A percentile compares a stretch with the other conserved stretches of the same genome.
phyloP scores from a whole-genome alignment of 2,113 vertebrate genomes.

The Apistogramma diplotaenia region DNA sequence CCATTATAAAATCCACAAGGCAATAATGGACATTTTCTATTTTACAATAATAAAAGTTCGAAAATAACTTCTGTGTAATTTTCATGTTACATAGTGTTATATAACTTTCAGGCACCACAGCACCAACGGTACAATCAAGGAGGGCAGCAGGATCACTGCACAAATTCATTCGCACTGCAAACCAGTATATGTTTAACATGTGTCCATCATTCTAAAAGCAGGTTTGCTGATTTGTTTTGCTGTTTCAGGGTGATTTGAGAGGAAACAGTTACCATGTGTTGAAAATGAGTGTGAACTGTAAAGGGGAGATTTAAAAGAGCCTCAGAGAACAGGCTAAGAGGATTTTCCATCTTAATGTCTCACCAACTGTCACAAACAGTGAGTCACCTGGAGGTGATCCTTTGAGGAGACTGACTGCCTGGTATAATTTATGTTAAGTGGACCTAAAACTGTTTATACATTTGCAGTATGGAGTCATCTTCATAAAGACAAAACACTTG shows the following conservation, averaged over 20 bases:
- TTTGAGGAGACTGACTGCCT: neutral
- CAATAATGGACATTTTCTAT: no score
- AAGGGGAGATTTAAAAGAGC: constrained; percentile 6
- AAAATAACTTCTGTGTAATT: no score
- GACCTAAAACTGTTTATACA: neutral
- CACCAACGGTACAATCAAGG: neutral
- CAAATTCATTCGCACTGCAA: neutral
- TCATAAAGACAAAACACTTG: neutral
- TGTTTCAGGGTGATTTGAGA: neutral
- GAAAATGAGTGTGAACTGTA: neutral
- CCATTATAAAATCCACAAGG: no score
- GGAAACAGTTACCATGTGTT: constrained; percentile 21
- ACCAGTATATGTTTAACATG: neutral
- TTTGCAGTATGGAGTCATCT: neutral
- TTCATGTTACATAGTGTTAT: no score
- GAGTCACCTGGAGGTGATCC: constrained; percentile 67
- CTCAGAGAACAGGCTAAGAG: constrained; percentile 47
- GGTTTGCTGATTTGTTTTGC: neutral
- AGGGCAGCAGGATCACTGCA: neutral
- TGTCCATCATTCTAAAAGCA: neutral
- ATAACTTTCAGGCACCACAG: neutral
- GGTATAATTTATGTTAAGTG: neutral
- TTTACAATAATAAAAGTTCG: no score
- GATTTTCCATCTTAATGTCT: constrained; percentile 71
- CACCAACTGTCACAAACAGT: constrained; percentile 64